Evolutionary conservation across 53 echinoderm and acorn worm species (phyloP).

Genomic region (Arbacia lixula): DNA sequence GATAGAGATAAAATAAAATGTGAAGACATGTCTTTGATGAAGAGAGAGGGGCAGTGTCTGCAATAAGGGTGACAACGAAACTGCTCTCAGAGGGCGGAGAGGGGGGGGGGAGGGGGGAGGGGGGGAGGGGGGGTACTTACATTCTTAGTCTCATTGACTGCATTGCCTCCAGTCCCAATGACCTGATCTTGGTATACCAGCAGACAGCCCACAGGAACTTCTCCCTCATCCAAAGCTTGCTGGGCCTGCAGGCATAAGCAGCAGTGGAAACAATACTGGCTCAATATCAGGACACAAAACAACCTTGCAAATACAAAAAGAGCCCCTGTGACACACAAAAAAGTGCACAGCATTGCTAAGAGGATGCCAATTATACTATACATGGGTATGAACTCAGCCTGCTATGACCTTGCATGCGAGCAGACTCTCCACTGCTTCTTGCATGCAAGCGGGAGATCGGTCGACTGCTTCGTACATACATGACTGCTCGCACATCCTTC

Average conservation of each 20-base stretch:
- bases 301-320: too few species aligned
- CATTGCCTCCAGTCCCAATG: constrained; percentile 87
- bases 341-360: background rate
- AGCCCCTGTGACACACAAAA: too few species aligned
- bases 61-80: too few species aligned
- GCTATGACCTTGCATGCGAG: background rate
- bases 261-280: background rate
- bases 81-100: too few species aligned
- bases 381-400: background rate
- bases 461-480: background rate
- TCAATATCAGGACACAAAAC: too few species aligned
- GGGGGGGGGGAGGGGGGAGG: too few species aligned
- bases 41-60: too few species aligned
- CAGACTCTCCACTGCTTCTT: background rate
- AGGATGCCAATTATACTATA: background rate
- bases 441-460: background rate
- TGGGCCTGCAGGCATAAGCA: constrained; percentile 34
- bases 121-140: constrained; percentile 65
- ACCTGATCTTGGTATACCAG: constrained; percentile 77
- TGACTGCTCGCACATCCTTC: background rate
- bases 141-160: constrained; percentile 91
- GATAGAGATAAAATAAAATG: too few species aligned
- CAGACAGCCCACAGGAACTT: constrained; percentile 96
- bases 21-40: too few species aligned
- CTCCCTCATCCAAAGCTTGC: constrained; percentile 71